Conservation (phyloP, 2,888 invertebrate species). For the Trichogramma evanescens region DNA sequence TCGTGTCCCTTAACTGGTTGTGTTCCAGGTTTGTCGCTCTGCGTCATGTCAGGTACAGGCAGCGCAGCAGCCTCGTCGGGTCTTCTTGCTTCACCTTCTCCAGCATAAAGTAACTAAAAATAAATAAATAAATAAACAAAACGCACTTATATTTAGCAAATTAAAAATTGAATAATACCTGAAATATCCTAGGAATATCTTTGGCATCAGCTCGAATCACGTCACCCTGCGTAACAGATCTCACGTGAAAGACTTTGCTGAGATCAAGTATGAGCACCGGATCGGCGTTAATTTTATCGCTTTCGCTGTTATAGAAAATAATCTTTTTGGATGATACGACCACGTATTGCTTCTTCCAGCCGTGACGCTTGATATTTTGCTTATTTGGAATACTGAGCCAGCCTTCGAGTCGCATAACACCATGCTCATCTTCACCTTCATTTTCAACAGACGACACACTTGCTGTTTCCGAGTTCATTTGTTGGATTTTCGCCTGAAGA, state of each 20-base stretch:
- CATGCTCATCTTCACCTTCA: constrained; percentile 68
- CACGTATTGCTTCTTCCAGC: constrained; percentile 95
- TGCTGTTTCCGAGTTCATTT: constrained; percentile 77
- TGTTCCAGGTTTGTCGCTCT: constrained; percentile 56
- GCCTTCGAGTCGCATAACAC: constrained; percentile 78
- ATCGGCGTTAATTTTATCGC: constrained; percentile 88
- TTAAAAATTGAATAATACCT: constrained; percentile 47
- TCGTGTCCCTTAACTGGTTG: constrained; percentile 88
- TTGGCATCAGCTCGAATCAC: constrained; percentile 97
- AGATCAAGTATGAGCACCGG: constrained; percentile 92
- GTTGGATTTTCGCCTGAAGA: constrained; percentile 75
- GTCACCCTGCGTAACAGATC: constrained; percentile 97
- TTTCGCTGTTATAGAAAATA: constrained; percentile 93
- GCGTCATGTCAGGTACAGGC: constrained; percentile 53
- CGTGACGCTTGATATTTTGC: constrained; percentile 89
- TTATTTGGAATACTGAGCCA: constrained; percentile 94
- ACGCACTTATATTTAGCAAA: background rate
- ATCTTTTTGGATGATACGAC: constrained; percentile 95
- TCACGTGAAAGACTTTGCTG: constrained; percentile 97
- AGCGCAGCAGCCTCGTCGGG: constrained; percentile 55
- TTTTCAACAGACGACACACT: constrained; percentile 87
- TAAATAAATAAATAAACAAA: background rate
- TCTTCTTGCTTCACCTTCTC: constrained; percentile 86
- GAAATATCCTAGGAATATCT: constrained; percentile 98
- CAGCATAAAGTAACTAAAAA: constrained; percentile 83